A percentile compares a stretch with the other conserved stretches of the same genome.
These are phyloP conservation scores for Dromius quadrimaculatus DNA, from an alignment of 2,888 invertebrate species.

Conservation along the genomic window DNA sequence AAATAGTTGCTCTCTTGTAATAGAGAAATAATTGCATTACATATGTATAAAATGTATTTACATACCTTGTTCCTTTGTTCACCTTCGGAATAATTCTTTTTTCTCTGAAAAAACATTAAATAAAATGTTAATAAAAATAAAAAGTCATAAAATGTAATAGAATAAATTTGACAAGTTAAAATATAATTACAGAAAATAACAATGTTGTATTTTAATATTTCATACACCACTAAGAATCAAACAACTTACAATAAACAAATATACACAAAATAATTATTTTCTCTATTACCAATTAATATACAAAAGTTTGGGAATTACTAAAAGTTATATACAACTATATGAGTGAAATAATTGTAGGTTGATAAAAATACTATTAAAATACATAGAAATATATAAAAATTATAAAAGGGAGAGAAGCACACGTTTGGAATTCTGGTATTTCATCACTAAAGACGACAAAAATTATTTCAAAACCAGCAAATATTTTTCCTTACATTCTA, in stretches of 20 bases:
- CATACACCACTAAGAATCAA: conserved; percentile 44
- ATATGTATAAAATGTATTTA: no score
- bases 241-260: conserved; percentile 47
- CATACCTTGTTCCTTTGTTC: no score
- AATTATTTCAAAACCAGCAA: conserved; percentile 16
- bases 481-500: background rate
- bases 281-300: conserved; percentile 25
- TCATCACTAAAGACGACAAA: conserved; percentile 35
- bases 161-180: conserved; percentile 13
- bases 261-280: conserved; percentile 33
- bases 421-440: conserved; percentile 43
- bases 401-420: conserved; percentile 46
- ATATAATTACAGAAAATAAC: conserved; percentile 50
- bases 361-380: conserved; percentile 51
- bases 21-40: no score
- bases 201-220: conserved; percentile 50
- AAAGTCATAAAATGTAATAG: no score
- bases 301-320: conserved; percentile 1
- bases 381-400: conserved; percentile 44
- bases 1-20: no score
- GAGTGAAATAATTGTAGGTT: conserved; percentile 29
- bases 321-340: conserved; percentile 32
- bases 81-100: no score
- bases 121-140: no score
- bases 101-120: no score